Evolutionary conservation across 1,140 invertebrate genomes (phyloP).

Genomic region (Thaumatotibia leucotreta): DNA sequence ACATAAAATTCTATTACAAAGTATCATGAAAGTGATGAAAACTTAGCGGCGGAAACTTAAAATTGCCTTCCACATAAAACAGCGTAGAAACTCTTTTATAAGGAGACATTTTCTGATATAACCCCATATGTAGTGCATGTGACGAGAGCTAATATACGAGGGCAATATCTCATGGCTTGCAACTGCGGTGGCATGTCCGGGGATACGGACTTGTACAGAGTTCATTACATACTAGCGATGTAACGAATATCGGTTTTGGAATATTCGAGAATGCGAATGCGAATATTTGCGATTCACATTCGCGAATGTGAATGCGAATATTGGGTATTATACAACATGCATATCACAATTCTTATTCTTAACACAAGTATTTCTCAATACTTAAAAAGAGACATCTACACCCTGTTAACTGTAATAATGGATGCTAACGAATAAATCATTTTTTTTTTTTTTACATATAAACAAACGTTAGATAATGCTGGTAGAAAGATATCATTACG

Average conservation of each 20-base stretch:
- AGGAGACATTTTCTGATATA: not conserved
- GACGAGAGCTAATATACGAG: conserved; percentile 12
- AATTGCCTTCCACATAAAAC: not conserved
- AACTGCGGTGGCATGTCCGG: not conserved
- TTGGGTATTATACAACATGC: too few relatives aligned
- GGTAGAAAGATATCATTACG: too few relatives aligned
- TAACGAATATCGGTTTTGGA: not conserved
- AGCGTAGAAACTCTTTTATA: not conserved
- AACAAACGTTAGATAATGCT: too few relatives aligned
- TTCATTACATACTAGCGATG: not conserved
- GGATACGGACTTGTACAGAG: not conserved
- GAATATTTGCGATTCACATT: too few relatives aligned
- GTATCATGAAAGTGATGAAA: not conserved
- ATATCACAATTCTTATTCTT: too few relatives aligned
- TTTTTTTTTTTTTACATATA: too few relatives aligned
- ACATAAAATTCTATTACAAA: not conserved
- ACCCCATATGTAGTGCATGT: conserved; percentile 1
- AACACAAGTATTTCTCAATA: too few relatives aligned
- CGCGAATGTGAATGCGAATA: too few relatives aligned
- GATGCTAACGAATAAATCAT: too few relatives aligned
- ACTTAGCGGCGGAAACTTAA: not conserved
- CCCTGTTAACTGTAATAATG: too few relatives aligned
- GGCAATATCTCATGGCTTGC: conserved; percentile 2
- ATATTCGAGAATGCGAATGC: too few relatives aligned
- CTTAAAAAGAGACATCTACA: too few relatives aligned